Evolutionary conservation across 2,797 vertebrate species (phyloP).

Genomic region (Natrix natrix): DNA sequence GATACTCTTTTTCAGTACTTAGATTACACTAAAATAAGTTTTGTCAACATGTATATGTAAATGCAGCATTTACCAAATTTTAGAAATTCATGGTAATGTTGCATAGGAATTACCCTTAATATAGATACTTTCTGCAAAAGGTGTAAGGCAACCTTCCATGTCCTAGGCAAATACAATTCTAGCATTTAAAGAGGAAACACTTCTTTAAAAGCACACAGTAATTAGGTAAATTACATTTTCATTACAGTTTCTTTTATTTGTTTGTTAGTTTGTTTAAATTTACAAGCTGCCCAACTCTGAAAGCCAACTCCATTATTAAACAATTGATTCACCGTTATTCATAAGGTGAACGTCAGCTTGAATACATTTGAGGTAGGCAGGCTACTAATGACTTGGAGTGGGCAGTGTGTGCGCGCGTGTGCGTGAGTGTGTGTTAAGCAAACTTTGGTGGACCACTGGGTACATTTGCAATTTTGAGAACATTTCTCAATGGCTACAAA

Average conservation of each 20-base stretch:
- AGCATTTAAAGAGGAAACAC: conserved; percentile 50
- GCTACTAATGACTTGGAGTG: not conserved
- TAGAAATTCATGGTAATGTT: not conserved
- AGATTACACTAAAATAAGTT: not conserved
- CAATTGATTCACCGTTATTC: not conserved
- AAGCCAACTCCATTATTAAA: not conserved
- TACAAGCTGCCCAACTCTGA: not conserved
- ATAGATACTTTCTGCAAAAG: not conserved
- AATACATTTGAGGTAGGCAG: not conserved
- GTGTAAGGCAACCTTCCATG: not conserved
- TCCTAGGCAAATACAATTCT: conserved; percentile 26
- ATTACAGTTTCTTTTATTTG: not conserved
- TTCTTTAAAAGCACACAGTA: not conserved
- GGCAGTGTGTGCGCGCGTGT: not conserved
- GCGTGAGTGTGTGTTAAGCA: not conserved
- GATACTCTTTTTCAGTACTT: not conserved
- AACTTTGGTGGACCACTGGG: not conserved
- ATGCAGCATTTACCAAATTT: not conserved
- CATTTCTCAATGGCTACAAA: not conserved
- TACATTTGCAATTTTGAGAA: not conserved
- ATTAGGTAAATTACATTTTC: not conserved
- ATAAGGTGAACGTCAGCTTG: not conserved
- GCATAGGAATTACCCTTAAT: not conserved
- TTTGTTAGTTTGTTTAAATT: not conserved
- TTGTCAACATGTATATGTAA: not conserved